These are phyloP conservation scores for Hirtodrosophila cameraria DNA, from an alignment of 2,888 invertebrate species.

Conservation along the genomic window DNA sequence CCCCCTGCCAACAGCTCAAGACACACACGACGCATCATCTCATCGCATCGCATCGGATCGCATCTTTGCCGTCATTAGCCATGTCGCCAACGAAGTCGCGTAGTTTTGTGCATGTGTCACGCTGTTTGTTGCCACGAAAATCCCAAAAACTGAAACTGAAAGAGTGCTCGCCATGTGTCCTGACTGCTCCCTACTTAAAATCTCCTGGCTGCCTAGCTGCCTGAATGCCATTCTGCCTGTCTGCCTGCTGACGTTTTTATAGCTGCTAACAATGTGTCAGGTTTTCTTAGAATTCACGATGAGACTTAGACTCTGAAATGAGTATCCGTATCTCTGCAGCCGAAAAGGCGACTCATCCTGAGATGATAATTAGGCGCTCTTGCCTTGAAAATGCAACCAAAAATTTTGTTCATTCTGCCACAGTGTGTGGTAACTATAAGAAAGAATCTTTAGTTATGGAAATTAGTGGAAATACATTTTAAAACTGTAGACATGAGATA, in stretches of 20 bases:
- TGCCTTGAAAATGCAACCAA: slow-evolving; percentile 45
- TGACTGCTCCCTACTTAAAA: slow-evolving; percentile 17
- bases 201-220: slow-evolving; percentile 7
- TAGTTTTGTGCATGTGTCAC: slow-evolving; percentile 56
- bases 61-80: slow-evolving; percentile 56
- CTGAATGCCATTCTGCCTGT: slow-evolving; percentile 10
- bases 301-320: slow-evolving; percentile 28
- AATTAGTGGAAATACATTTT: too few relatives aligned
- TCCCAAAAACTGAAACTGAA: slow-evolving; percentile 49
- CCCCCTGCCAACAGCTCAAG: slow-evolving; percentile 55
- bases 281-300: slow-evolving; percentile 68
- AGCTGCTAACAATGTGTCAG: slow-evolving; percentile 77
- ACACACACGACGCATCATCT: slow-evolving; percentile 63
- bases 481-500: too few relatives aligned
- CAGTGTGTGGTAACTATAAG: slow-evolving; percentile 12
- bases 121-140: slow-evolving; percentile 67
- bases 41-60: too few relatives aligned
- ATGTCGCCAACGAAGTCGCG: slow-evolving; percentile 44
- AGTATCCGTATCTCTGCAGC: slow-evolving; percentile 23
- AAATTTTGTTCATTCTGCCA: slow-evolving; percentile 12
- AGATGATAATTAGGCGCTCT: slow-evolving; percentile 65
- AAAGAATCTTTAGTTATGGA: slow-evolving; percentile 2
- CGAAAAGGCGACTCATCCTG: slow-evolving; percentile 37
- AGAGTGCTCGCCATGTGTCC: slow-evolving; percentile 68
- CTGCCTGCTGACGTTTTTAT: slow-evolving; percentile 72